phyloP scores from a whole-genome alignment of 2,113 vertebrate species.

The Hippolais icterina region DNA sequence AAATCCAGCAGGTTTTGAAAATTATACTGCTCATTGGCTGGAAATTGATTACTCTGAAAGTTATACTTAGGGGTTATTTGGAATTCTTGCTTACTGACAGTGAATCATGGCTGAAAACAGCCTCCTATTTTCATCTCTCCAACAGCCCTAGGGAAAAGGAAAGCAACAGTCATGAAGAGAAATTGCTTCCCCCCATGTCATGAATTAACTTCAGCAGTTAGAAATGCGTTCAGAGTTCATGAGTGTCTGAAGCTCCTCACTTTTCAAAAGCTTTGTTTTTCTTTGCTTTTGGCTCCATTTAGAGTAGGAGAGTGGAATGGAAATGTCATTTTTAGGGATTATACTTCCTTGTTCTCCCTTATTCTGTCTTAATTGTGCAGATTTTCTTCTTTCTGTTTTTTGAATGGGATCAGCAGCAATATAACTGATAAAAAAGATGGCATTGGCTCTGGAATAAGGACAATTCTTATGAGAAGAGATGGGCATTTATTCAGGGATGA shows the following conservation, averaged over 20 bases:
- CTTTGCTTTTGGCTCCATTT: background rate
- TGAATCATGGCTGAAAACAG: background rate
- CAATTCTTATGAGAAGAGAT: background rate
- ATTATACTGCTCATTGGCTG: background rate
- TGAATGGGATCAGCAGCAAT: background rate
- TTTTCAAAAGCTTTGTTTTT: background rate
- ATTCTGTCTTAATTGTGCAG: background rate
- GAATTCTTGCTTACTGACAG: background rate
- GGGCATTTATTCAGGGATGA: background rate
- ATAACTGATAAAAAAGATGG: background rate
- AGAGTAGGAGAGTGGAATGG: background rate
- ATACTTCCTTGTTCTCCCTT: background rate
- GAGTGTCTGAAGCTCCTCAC: background rate
- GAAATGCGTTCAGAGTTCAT: background rate
- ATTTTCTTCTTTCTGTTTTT: background rate
- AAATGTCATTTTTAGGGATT: background rate
- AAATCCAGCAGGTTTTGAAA: background rate
- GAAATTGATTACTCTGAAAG: background rate
- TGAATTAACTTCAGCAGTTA: background rate
- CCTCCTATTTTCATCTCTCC: background rate
- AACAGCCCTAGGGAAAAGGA: background rate
- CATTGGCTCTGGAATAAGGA: background rate
- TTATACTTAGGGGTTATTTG: background rate
- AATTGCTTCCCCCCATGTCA: fast-evolving
- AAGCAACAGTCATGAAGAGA: background rate